A percentile compares a stretch with the other conserved stretches of the same genome.
phyloP scores from a whole-genome alignment of 2,888 invertebrate genomes.

The Dryococelus australis region DNA sequence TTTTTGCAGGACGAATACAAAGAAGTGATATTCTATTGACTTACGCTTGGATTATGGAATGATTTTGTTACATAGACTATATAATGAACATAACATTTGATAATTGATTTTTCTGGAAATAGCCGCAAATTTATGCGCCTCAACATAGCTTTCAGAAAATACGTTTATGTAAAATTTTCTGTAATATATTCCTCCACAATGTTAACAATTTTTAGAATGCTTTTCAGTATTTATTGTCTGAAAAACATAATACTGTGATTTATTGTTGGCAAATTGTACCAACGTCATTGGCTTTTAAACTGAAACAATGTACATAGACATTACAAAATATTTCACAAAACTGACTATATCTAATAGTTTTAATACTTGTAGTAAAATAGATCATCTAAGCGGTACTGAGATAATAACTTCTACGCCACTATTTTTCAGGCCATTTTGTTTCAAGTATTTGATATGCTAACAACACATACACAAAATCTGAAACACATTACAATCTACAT shows the following conservation, averaged over 20 bases:
- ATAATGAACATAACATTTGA: background rate
- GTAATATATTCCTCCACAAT: background rate
- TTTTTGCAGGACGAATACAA: background rate
- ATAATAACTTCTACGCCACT: background rate
- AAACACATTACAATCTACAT: background rate
- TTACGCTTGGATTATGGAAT: too few relatives aligned
- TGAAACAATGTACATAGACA: background rate
- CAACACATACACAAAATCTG: background rate
- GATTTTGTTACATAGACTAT: background rate
- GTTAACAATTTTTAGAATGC: background rate
- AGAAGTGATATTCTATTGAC: too few relatives aligned
- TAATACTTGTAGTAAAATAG: background rate
- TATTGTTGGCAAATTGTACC: background rate
- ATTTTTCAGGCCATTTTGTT: constrained; percentile 12
- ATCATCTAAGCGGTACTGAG: background rate
- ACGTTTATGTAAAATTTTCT: background rate
- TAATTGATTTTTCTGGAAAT: background rate
- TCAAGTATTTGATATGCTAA: background rate
- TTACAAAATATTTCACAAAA: background rate
- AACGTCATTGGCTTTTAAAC: background rate
- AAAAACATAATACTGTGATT: background rate
- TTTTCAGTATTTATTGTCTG: background rate
- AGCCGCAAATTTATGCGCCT: background rate
- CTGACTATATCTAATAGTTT: background rate
- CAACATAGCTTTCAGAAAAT: background rate